Evolutionary conservation across 2,113 vertebrate genomes (phyloP), one percentile per base, ranked within the genome.

Genomic region (Neoarius graeffei): DNA sequence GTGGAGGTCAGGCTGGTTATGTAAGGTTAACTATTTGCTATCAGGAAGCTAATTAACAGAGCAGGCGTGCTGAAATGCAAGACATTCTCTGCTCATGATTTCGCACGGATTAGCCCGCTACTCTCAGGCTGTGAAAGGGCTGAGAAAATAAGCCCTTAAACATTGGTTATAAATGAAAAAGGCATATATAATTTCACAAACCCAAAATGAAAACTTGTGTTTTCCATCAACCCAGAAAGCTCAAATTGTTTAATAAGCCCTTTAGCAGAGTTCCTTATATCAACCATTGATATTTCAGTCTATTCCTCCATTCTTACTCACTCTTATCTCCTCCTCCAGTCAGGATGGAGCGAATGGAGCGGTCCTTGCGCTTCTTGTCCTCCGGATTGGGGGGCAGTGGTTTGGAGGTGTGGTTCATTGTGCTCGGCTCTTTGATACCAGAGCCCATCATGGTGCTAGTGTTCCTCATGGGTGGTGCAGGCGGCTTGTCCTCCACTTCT

Each of bases 381-480:
- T 99, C 98, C 0, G 98, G 98, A 91, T 99, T 98, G 54, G 98
- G 97, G 62, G 98, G 98, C 91, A 99, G 95, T 79, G 98, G 98
- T 91, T 98, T 99, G 83, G 98, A 99, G 92, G 97, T 96, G 2
- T 99, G 98, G 93, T 98, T 98, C 35, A 97, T 92, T 23, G 96
- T 95, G 74, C 93, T 95, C 0, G 95, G 8, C 42, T 99, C 98
- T 93, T 99, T 99, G 94, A 94, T 94, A 90, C 96, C 94, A 0
- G 96, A 95, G 88, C 98, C 97, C 87, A 98, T 97, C 96, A 99
- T 96, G 50, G 98, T 99, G 96, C 98, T 99, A 89, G 97, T 98
- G 91, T 98, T 99, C 94, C 98, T 96, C 98, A 99, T 98, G 0
- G 98, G 98, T 81, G 98, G 98, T 84, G 98, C 98, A 80, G 98